Conservation (phyloP, 1,140 invertebrate genomes). For the Brevipalpus yothersi region DNA sequence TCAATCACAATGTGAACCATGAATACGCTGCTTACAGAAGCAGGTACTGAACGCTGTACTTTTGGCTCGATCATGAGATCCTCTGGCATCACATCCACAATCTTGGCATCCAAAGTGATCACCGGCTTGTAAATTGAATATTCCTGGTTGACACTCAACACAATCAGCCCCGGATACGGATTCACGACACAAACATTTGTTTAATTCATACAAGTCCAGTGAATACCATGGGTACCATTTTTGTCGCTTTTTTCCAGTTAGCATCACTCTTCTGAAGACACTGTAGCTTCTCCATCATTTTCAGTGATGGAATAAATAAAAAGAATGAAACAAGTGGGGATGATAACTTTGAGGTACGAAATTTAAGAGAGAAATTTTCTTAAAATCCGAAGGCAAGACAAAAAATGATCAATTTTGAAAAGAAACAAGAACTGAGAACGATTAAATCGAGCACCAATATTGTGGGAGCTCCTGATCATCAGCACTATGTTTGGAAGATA, state of each 20-base stretch:
- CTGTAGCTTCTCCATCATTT: too few species aligned
- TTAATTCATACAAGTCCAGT: slow-evolving; percentile 46
- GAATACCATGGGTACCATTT: slow-evolving; percentile 56
- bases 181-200: slow-evolving; percentile 69
- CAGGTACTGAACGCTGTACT: slow-evolving; percentile 69
- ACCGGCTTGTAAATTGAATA: slow-evolving; percentile 45
- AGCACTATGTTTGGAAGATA: too few species aligned
- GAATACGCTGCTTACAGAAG: slow-evolving; percentile 51
- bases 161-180: slow-evolving; percentile 44
- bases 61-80: slow-evolving; percentile 32
- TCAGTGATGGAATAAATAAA: too few species aligned
- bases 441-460: too few species aligned
- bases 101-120: slow-evolving; percentile 73
- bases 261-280: too few species aligned
- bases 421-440: too few species aligned
- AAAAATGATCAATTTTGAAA: too few species aligned
- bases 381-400: too few species aligned
- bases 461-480: too few species aligned
- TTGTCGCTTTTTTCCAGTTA: slow-evolving; percentile 49
- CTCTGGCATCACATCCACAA: slow-evolving; percentile 82
- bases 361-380: too few species aligned
- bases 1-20: slow-evolving; percentile 59
- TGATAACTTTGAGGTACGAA: too few species aligned
- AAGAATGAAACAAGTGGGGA: too few species aligned
- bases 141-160: slow-evolving; percentile 53